phyloP scores from a whole-genome alignment of 2,113 vertebrate species.

The Psammodynastes pulverulentus region DNA sequence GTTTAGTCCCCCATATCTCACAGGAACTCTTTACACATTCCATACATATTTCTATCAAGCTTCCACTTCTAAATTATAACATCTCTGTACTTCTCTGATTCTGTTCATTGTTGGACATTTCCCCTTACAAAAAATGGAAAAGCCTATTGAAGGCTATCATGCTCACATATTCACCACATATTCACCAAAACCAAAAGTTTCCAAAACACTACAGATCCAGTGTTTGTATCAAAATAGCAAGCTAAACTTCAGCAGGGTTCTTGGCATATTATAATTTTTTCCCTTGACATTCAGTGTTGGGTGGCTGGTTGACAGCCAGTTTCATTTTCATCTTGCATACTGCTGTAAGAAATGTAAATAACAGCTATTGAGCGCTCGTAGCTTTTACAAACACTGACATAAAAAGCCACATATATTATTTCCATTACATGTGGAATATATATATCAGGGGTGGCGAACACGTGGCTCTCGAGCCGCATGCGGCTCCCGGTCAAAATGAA shows the following conservation, averaged over 20 bases:
- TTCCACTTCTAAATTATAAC: background rate
- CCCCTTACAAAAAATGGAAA: background rate
- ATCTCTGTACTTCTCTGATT: background rate
- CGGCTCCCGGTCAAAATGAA: too few relatives aligned
- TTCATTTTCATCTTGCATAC: background rate
- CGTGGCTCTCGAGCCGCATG: too few relatives aligned
- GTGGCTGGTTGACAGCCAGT: background rate
- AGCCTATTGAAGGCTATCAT: background rate
- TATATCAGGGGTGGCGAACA: too few relatives aligned
- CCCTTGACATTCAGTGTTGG: background rate
- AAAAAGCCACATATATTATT: background rate
- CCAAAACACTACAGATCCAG: background rate
- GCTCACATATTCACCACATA: background rate
- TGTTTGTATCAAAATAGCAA: background rate
- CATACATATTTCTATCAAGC: background rate
- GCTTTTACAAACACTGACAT: background rate
- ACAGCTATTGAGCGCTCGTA: background rate
- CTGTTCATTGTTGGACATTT: background rate
- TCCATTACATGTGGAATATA: too few relatives aligned
- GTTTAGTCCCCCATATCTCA: slow-evolving; percentile 9
- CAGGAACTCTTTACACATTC: background rate
- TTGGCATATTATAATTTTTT: background rate
- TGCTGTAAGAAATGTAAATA: background rate
- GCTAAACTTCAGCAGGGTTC: background rate
- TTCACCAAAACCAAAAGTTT: too few relatives aligned